Evolutionary conservation across 1,140 invertebrate species (phyloP).

Genomic region (Tigriopus japonicus): DNA sequence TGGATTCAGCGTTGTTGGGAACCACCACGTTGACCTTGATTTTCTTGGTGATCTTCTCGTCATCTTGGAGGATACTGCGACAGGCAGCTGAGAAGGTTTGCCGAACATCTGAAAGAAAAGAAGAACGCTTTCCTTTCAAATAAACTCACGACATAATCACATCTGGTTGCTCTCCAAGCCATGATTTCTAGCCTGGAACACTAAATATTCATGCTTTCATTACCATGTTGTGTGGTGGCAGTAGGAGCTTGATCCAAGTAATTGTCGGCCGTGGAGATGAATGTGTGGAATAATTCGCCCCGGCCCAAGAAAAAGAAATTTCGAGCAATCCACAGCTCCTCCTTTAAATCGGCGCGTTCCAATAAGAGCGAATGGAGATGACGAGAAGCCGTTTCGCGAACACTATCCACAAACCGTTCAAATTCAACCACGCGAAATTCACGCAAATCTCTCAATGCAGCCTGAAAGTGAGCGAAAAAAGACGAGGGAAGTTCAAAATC

Average conservation of each 20-base stretch:
- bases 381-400: background rate
- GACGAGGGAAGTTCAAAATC: too few relatives aligned
- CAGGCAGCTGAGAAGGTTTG: background rate
- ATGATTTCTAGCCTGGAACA: too few relatives aligned
- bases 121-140: too few relatives aligned
- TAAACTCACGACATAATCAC: too few relatives aligned
- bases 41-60: slow-evolving; percentile 4
- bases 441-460: background rate
- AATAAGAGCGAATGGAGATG: slow-evolving; percentile 10
- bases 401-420: slow-evolving; percentile 6
- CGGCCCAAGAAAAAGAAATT: slow-evolving; percentile 11
- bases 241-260: background rate
- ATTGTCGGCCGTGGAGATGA: slow-evolving; percentile 1
- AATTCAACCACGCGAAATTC: slow-evolving; percentile 7
- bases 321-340: slow-evolving; percentile 4
- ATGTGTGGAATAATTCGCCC: slow-evolving; percentile 11
- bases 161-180: too few relatives aligned
- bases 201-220: too few relatives aligned
- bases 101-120: background rate
- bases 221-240: slow-evolving; percentile 9
- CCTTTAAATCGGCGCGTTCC: background rate
- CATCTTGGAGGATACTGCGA: background rate
- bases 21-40: background rate
- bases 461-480: background rate
- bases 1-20: background rate